Conservation (phyloP, 2,113 vertebrate species). For the Sclerurus mexicanus region DNA sequence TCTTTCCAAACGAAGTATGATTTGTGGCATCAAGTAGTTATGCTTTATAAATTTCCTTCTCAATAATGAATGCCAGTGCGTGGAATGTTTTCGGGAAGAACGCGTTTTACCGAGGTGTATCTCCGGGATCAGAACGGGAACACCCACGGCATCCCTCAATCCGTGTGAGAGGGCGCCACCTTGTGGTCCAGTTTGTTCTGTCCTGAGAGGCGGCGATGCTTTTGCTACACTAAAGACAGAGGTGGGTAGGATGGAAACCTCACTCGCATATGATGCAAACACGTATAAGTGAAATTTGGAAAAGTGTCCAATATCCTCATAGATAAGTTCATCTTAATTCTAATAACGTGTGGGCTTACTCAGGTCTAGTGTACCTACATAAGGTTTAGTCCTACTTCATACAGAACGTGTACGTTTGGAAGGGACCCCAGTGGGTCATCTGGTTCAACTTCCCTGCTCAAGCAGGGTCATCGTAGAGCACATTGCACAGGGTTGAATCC, state of each 20-base stretch:
- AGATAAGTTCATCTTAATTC: neutral
- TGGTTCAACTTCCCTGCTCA: neutral
- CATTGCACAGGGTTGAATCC: neutral
- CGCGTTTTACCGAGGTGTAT: neutral
- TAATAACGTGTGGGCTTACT: fast-evolving
- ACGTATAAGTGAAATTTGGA: neutral
- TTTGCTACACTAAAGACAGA: fast-evolving
- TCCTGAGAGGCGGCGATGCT: fast-evolving
- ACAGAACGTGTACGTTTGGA: neutral
- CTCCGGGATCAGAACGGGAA: fast-evolving
- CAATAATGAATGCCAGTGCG: fast-evolving
- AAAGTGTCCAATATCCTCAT: neutral
- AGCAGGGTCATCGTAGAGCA: neutral
- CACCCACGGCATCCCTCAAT: fast-evolving
- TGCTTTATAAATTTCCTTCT: neutral
- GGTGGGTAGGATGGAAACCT: neutral
- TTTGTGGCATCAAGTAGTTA: neutral
- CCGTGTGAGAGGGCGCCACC: constrained; percentile 21
- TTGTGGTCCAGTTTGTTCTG: neutral
- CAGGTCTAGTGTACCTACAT: no score
- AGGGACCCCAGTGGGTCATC: no score
- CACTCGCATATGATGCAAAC: fast-evolving
- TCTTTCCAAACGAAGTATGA: neutral
- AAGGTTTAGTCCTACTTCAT: neutral
- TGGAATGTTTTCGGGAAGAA: neutral